Evolutionary conservation across 2,888 invertebrate genomes (phyloP).

Genomic region (Eucriotettix oculatus): DNA sequence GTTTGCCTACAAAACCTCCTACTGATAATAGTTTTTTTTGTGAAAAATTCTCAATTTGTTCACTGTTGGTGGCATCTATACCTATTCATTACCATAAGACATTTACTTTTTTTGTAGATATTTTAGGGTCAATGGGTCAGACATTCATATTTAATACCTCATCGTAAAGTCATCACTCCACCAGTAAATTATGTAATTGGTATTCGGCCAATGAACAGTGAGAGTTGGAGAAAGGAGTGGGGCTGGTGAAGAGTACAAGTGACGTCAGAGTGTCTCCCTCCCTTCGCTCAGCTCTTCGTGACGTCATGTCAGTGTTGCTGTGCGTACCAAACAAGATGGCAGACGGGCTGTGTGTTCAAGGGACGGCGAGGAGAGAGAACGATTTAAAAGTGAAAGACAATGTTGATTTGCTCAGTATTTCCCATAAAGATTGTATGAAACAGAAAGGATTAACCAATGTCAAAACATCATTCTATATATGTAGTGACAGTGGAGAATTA

Average conservation of each 20-base stretch:
- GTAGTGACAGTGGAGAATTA: slow-evolving; percentile 23
- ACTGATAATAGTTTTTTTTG: too few relatives aligned
- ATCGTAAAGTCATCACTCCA: slow-evolving; percentile 27
- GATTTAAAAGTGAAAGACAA: slow-evolving; percentile 19
- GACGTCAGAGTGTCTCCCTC: slow-evolving; percentile 8
- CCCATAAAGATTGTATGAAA: slow-evolving; percentile 30
- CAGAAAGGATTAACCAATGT: slow-evolving; percentile 23
- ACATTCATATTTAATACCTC: slow-evolving; percentile 12
- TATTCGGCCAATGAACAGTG: slow-evolving; percentile 29
- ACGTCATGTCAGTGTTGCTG: slow-evolving; percentile 23
- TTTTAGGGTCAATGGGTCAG: slow-evolving; percentile 9
- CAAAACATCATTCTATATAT: slow-evolving; percentile 26
- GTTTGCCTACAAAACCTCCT: too few relatives aligned
- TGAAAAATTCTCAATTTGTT: too few relatives aligned
- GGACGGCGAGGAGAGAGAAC: slow-evolving; percentile 39
- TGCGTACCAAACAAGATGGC: slow-evolving; percentile 59
- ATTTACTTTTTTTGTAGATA: background rate
- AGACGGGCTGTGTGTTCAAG: slow-evolving; percentile 55
- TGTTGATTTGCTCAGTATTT: slow-evolving; percentile 31
- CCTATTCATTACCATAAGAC: too few relatives aligned
- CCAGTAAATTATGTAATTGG: slow-evolving; percentile 28
- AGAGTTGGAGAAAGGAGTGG: slow-evolving; percentile 14
- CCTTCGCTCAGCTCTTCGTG: slow-evolving; percentile 3
- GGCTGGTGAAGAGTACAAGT: slow-evolving; percentile 2
- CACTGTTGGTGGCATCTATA: too few relatives aligned